phyloP scores from a whole-genome alignment of 2,888 invertebrate genomes.

The Xiphydria camelus region DNA sequence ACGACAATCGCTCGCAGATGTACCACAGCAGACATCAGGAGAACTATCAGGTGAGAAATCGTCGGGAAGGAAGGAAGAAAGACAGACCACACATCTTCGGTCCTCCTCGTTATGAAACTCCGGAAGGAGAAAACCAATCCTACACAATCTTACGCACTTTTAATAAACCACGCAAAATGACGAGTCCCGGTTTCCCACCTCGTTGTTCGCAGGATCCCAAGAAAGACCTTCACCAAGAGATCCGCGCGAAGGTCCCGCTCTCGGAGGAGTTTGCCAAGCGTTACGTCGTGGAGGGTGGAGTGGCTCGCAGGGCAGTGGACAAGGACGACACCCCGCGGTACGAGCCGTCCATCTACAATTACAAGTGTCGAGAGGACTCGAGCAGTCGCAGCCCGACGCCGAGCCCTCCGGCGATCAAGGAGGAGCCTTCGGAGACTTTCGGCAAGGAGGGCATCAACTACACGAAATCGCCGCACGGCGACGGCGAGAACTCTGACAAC shows the following conservation, averaged over 20 bases:
- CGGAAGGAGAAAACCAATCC: neutral
- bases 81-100: no score
- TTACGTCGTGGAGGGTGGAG: conserved; percentile 50
- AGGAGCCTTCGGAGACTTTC: conserved; percentile 33
- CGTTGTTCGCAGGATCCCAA: conserved; percentile 39
- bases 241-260: conserved; percentile 37
- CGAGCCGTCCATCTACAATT: conserved; percentile 50
- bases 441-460: conserved; percentile 41
- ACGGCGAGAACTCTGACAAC: conserved; percentile 65
- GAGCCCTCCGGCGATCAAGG: conserved; percentile 29
- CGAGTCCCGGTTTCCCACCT: neutral
- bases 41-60: conserved; percentile 35
- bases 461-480: conserved; percentile 44
- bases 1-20: conserved; percentile 36
- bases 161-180: neutral
- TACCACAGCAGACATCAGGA: conserved; percentile 39
- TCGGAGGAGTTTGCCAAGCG: conserved; percentile 49
- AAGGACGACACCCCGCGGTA: conserved; percentile 49
- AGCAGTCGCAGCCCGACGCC: conserved; percentile 47
- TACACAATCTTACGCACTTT: neutral
- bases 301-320: conserved; percentile 44
- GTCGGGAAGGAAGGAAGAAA: no score
- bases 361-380: conserved; percentile 44
- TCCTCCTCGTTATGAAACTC: neutral
- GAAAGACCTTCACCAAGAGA: conserved; percentile 42